phyloP scores from a whole-genome alignment of 2,888 invertebrate genomes.

The Ellobium chinense region DNA sequence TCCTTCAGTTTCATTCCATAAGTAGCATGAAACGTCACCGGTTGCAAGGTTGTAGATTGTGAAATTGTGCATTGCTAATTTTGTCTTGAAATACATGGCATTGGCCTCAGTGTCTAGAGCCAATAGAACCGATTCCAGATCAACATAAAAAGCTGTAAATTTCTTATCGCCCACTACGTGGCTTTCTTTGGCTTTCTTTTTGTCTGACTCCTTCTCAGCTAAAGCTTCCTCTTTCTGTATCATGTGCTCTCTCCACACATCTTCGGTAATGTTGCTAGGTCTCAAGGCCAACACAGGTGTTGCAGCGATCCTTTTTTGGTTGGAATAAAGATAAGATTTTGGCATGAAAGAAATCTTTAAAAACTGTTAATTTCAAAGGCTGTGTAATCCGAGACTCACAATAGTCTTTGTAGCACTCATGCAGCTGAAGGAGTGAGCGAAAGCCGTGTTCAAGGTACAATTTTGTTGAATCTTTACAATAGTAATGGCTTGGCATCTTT shows the following conservation, averaged over 20 bases:
- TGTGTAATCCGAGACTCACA: neutral
- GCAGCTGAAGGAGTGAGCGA: neutral
- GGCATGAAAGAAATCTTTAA: neutral
- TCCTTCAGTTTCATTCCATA: constrained; percentile 30
- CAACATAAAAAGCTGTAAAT: neutral
- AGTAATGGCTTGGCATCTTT: neutral
- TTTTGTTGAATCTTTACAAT: neutral
- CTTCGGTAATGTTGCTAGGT: neutral
- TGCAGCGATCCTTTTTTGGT: neutral
- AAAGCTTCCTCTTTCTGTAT: neutral
- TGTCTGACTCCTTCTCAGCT: neutral
- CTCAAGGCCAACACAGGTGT: neutral
- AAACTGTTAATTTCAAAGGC: neutral
- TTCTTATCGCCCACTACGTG: neutral
- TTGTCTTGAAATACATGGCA: constrained; percentile 2
- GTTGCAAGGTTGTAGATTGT: constrained; percentile 13
- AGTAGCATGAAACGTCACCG: constrained; percentile 1
- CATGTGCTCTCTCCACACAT: neutral
- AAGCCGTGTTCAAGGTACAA: neutral
- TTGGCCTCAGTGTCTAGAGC: neutral
- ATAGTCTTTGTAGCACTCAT: neutral
- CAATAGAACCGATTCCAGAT: neutral
- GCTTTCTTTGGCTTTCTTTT: neutral
- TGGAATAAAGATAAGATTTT: neutral
- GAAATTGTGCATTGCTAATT: constrained; percentile 26